Evolutionary conservation across 2,113 vertebrate genomes (phyloP), one percentile per base, ranked within the genome.

Genomic region (Alligator mississippiensis): DNA sequence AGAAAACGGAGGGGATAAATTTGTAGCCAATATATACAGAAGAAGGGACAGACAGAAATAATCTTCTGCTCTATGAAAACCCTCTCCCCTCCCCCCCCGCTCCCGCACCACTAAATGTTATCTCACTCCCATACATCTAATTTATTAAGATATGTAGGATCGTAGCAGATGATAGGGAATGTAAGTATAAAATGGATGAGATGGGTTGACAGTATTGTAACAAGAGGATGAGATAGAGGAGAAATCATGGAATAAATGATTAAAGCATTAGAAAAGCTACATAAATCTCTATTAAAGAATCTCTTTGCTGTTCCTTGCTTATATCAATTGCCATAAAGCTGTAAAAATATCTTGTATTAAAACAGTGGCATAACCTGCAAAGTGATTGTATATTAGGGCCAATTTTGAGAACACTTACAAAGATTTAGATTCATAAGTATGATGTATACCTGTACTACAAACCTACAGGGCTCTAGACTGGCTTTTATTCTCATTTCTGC

Each of bases 1-100:
- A 93, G 79, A 95, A 95, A 97, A 96, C 79, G 14, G 63, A 85
- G 90, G 77, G 81, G 77, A 89, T 90, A 82, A 93, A 84, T 95
- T 87, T 93, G 22, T 90, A 96, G 93, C 90, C 66, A 38, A 89
- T 92, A 83, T 18, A 27, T 76, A 68, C 85, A 85, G 63, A 62
- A 61, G 78, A 92, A 87, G 87, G 74, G 11, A 86, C 74, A 94
- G 63, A 79, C 47, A 91, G 61, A 83, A 82, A 94, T 95, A 90
- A 84, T 63, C 27, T 77, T 92, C 63, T 85, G 30, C 5, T 62
- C 60, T 78, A 79, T 59, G 30, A 85, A 92, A 84, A 19, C 13
- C 93, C 87, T 94, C 34, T 66, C 60, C 63, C 60, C 7, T 27
- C 21, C 17, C 38, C 64, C 77, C 91, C 68, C 88, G 4, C 34